Evolutionary conservation across 1,140 invertebrate species (phyloP).

Genomic region (Holcopasites calliopsidis): DNA sequence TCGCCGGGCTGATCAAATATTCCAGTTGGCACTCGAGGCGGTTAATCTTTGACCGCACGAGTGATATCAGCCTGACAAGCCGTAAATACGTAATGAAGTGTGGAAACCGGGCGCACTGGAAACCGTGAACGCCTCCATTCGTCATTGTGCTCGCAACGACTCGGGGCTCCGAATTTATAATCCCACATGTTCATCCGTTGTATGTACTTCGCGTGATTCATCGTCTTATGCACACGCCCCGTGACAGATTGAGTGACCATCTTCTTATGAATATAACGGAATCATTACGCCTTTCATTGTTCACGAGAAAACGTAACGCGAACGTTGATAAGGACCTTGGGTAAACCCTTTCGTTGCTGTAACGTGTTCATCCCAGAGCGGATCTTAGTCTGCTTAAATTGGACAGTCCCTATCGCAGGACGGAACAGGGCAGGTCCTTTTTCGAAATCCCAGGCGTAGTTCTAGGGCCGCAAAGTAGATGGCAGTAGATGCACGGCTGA

Average conservation of each 20-base stretch:
- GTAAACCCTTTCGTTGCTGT: background rate
- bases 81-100: conserved; percentile 71
- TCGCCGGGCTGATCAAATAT: conserved; percentile 46
- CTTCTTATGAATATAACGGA: conserved; percentile 2
- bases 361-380: background rate
- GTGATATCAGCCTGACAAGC: conserved; percentile 66
- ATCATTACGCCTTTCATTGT: background rate
- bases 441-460: background rate
- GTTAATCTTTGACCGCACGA: conserved; percentile 46
- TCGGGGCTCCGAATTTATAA: conserved; percentile 59
- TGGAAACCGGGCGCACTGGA: conserved; percentile 51
- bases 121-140: conserved; percentile 51
- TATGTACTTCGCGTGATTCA: conserved; percentile 52
- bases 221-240: conserved; percentile 37
- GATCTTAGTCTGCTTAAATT: no score
- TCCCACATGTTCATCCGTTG: conserved; percentile 40
- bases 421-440: background rate
- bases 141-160: conserved; percentile 48
- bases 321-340: background rate
- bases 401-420: no score
- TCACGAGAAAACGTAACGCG: background rate
- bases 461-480: conserved; percentile 35
- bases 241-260: conserved; percentile 50
- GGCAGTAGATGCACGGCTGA: conserved; percentile 30
- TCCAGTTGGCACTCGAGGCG: conserved; percentile 47